Base-by-base conservation (phyloP, 2,113 vertebrate species). In the Cathartes aura region DNA sequence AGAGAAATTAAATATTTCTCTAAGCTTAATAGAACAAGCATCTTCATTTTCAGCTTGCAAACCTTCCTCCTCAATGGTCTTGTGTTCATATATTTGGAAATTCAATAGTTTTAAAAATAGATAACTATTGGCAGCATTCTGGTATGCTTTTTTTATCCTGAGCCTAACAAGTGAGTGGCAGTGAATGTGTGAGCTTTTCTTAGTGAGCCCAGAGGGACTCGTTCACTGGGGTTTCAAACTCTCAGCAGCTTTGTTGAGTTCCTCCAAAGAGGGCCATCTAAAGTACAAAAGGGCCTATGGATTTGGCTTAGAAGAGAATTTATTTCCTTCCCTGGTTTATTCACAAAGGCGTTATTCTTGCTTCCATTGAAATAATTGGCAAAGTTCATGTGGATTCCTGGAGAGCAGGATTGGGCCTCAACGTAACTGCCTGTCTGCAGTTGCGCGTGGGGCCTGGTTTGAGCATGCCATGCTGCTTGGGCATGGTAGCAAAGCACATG, bases 391-490 rank as follows among this genome's bases (percentile, higher is more conserved):
- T 14, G 32, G 59, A 45, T 82, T 55, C 34, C 45, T 82, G 60
- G 29, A 58, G 30, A 56, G 15, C 27, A 48, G 53, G 29, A 11
- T 8, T 73, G 48, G 45, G 32, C 24, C 58, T 66, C 58, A 76
- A 15, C 5, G 1, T 40, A 71, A 32, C 11, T 0, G 0, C 13
- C 42, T 38, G 23, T 27, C 70, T 11, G 11, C 34, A 68, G 50
- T n/a, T 2, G 4, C 1, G 0, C 1, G 0, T 1, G 1, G 22
- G 36, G 13, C 23, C 50, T 36, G 6, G 7, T 55, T 36, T 63
- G 53, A 43, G 43, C 8, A 4, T 5, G 1, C 18, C 1, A 0
- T 14, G 56, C 20, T 55, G 16, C 47, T 38, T 8, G 11, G 50
- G 32, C 52, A 40, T 3, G 9, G 27, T 7, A 52, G 50, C 29